phyloP scores from a whole-genome alignment of 2,888 invertebrate genomes.

The Sesia apiformis region DNA sequence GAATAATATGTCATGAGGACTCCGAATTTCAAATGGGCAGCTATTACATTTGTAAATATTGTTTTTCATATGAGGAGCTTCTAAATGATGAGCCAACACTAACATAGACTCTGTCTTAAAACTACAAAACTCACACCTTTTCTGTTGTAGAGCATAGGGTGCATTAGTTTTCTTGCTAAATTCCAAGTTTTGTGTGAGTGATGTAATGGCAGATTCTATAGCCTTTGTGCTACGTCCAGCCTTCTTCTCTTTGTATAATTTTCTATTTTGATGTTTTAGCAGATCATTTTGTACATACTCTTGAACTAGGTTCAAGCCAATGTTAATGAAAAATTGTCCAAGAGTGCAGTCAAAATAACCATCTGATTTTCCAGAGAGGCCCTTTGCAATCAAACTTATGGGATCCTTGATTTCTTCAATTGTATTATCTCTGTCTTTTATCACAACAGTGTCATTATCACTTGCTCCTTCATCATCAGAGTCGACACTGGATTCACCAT shows the following conservation, averaged over 20 bases:
- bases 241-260: conserved; percentile 82
- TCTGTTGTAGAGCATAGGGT: conserved; percentile 84
- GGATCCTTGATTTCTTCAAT: conserved; percentile 69
- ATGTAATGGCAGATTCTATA: conserved; percentile 87
- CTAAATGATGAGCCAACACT: conserved; percentile 91
- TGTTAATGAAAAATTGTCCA: conserved; percentile 93
- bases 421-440: conserved; percentile 71
- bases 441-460: conserved; percentile 66
- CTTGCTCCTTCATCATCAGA: conserved; percentile 66
- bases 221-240: conserved; percentile 78
- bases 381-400: conserved; percentile 49
- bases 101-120: conserved; percentile 93
- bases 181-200: conserved; percentile 89
- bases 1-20: conserved; percentile 91
- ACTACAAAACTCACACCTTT: conserved; percentile 92
- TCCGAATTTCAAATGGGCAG: conserved; percentile 88
- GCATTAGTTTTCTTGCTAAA: conserved; percentile 91
- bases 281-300: conserved; percentile 95
- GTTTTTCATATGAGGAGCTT: conserved; percentile 93
- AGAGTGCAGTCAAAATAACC: conserved; percentile 91
- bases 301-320: conserved; percentile 93
- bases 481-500: conserved; percentile 70
- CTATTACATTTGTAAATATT: conserved; percentile 91
- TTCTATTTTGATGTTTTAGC: conserved; percentile 90
- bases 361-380: conserved; percentile 70